These are phyloP conservation scores for Philhelius pedissequus DNA, from an alignment of 2,888 invertebrate species.

Conservation along the genomic window DNA sequence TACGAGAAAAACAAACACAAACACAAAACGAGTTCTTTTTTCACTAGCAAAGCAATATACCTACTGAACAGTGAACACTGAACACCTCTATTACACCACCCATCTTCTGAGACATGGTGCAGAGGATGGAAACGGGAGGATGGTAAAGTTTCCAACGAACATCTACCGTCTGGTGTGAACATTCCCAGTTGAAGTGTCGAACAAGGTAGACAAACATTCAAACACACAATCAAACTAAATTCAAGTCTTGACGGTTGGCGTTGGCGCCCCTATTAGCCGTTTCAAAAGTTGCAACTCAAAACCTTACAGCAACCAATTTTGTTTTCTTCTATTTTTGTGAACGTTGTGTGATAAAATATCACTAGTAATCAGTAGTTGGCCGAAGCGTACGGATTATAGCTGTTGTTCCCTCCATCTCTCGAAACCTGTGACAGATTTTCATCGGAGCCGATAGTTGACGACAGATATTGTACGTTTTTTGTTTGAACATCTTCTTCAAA, in stretches of 20 bases:
- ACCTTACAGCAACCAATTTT: constrained; percentile 49
- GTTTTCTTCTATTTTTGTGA: constrained; percentile 69
- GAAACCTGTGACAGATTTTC: constrained; percentile 62
- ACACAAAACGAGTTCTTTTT: constrained; percentile 4
- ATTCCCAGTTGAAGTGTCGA: constrained; percentile 71
- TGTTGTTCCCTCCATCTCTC: constrained; percentile 64
- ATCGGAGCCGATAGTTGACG: constrained; percentile 23
- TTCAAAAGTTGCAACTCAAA: constrained; percentile 36
- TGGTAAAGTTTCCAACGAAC: constrained; percentile 69
- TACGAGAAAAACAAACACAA: background rate
- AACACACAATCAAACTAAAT: constrained; percentile 49
- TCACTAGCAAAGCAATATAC: background rate
- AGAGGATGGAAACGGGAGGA: constrained; percentile 9
- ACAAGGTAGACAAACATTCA: constrained; percentile 69
- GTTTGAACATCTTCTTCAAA: constrained; percentile 1
- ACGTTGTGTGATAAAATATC: constrained; percentile 78
- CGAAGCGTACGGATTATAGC: constrained; percentile 76
- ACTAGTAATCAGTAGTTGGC: constrained; percentile 78
- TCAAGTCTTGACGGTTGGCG: too few species aligned
- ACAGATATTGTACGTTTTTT: constrained; percentile 51
- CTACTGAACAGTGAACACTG: too few species aligned
- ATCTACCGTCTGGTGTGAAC: constrained; percentile 67
- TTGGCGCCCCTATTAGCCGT: constrained; percentile 8
- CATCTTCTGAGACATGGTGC: constrained; percentile 14
- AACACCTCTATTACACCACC: constrained; percentile 49